These are phyloP conservation scores for Sitobion miscanthi DNA, from an alignment of 1,140 invertebrate species.

Conservation along the genomic window DNA sequence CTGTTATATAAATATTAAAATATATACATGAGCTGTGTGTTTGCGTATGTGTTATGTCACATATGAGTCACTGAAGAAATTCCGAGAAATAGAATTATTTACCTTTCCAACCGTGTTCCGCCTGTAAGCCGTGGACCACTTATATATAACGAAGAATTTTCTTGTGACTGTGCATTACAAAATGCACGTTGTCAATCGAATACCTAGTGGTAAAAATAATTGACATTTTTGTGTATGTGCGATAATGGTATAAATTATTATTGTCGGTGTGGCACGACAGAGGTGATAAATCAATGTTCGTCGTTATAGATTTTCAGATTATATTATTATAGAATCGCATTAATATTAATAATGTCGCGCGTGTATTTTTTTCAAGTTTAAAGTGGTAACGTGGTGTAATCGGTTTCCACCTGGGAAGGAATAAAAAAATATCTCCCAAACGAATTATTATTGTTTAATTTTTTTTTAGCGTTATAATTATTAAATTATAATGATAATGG, in stretches of 20 bases:
- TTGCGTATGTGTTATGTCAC: not conserved
- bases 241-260: constrained; percentile 18
- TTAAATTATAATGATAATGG: not conserved
- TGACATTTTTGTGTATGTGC: not conserved
- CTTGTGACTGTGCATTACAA: not conserved
- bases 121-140: not conserved
- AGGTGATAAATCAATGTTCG: not conserved
- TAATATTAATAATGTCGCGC: not conserved
- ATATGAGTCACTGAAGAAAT: constrained; percentile 1
- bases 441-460: not conserved
- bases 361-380: not conserved
- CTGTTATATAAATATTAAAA: not conserved
- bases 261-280: not conserved
- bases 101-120: not conserved
- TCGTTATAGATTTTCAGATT: not conserved
- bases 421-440: not conserved
- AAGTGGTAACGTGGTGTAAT: not conserved
- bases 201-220: not conserved
- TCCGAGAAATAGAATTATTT: not conserved
- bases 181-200: not conserved
- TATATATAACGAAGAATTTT: not conserved
- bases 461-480: not conserved
- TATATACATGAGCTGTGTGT: not conserved
- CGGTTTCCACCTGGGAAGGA: not conserved
- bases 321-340: not conserved